Evolutionary conservation across 2,888 invertebrate genomes (phyloP).

Genomic region (Lasioglossum marginatum): DNA sequence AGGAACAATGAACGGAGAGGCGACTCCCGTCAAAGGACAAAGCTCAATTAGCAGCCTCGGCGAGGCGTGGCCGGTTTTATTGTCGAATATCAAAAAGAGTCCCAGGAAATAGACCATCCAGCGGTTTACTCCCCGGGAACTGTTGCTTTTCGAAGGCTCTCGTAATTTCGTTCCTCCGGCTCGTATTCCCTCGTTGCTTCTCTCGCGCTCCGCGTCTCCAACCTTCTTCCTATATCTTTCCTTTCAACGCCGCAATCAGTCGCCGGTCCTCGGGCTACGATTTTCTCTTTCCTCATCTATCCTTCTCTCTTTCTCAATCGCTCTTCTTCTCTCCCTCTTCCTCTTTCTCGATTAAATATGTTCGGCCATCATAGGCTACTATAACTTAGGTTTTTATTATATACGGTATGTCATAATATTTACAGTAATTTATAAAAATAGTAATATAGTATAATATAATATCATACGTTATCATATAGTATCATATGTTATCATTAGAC

Average conservation of each 20-base stretch:
- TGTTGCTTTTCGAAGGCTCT: constrained; percentile 33
- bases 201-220: neutral
- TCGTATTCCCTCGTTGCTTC: neutral
- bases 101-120: constrained; percentile 35
- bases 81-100: constrained; percentile 51
- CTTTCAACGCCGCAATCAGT: neutral
- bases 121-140: constrained; percentile 51
- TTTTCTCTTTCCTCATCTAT: neutral
- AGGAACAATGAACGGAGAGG: constrained; percentile 9
- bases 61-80: constrained; percentile 28
- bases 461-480: too few relatives aligned
- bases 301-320: too few relatives aligned
- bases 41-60: constrained; percentile 51
- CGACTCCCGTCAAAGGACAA: constrained; percentile 17
- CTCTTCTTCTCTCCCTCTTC: too few relatives aligned
- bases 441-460: too few relatives aligned
- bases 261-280: neutral
- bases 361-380: too few relatives aligned
- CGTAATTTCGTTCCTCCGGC: constrained; percentile 13
- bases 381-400: too few relatives aligned
- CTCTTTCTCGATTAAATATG: too few relatives aligned
- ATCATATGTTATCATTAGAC: too few relatives aligned
- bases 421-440: too few relatives aligned
- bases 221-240: neutral
- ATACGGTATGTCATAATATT: too few relatives aligned